Conservation (phyloP, 2,113 vertebrate species). For the Ciconia boyciana region DNA sequence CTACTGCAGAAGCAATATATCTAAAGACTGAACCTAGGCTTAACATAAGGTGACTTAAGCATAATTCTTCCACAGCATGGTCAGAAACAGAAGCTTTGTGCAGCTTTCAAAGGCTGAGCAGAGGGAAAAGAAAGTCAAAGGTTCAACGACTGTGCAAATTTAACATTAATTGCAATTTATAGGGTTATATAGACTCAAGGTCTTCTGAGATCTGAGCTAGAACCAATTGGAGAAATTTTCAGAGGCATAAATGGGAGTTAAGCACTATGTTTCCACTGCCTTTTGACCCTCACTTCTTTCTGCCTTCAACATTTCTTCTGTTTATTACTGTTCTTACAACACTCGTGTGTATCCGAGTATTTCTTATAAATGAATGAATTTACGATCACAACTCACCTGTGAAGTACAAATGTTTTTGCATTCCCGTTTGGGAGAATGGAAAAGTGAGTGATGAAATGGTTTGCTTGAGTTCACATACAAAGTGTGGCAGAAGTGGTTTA, state of each 20-base stretch:
- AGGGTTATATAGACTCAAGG: neutral
- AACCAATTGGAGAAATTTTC: neutral
- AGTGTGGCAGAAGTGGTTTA: neutral
- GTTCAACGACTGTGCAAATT: neutral
- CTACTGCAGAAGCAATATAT: neutral
- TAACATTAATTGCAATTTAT: neutral
- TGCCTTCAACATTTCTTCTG: neutral
- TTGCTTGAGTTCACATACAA: neutral
- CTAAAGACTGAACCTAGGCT: neutral
- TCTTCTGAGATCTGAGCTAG: neutral
- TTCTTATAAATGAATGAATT: neutral
- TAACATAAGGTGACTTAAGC: neutral
- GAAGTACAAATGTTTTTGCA: neutral
- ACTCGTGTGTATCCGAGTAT: neutral
- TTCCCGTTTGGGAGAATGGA: neutral
- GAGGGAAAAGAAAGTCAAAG: neutral
- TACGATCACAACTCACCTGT: neutral
- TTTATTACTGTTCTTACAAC: neutral
- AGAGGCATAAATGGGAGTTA: neutral
- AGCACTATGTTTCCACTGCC: neutral
- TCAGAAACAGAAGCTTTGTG: neutral
- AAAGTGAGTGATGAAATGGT: neutral
- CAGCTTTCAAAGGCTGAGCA: neutral
- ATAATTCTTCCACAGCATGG: neutral
- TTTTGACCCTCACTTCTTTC: neutral